Evolutionary conservation across 2,113 vertebrate species (phyloP), one percentile per base, ranked within the genome.

Genomic region (Tricholaema leucomelas): DNA sequence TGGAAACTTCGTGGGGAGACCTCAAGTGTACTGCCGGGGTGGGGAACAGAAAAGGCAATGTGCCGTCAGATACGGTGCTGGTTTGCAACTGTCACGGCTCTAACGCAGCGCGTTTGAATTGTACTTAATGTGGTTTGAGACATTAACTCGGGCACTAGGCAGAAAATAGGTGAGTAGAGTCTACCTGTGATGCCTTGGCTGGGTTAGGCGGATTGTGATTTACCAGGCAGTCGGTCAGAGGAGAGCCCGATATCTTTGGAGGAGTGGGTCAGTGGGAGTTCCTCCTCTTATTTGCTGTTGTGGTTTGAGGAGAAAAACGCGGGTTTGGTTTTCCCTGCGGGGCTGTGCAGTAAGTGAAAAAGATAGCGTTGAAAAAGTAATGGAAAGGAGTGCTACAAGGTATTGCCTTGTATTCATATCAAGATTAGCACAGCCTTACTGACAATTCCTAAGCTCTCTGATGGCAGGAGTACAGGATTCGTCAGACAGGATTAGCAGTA

Each of bases 401-500:
- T 76, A 24, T 66, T 76, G 81, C 35, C 35, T 55, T 60, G n/a
- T n/a, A 19, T n/a, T 69, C 38, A 0, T 25, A 5, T 25, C 42
- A 48, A 89, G 63, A 50, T 54, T 60, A 67, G 59, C 67, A 13
- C 44, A 5, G 33, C 35, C 52, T 79, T 60, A 2, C 33, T 58
- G 56, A 16, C 31, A 56, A 73, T 54, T 80, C 28, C 38, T 59
- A 7, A 83, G 24, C 31, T 75, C 38, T 72, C 40, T 21, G 70
- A 5, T 78, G 79, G 75, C 81, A 73, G 74, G 72, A 90, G 52
- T 18, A 55, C 27, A 54, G 81, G 63, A 52, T 90, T 76, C 4
- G 20, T 93, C 88, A 89, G 67, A 21, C 65, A 23, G 81, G 84
- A 87, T 95, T 87, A 63, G 64, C 72, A 59, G 69, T 42, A 87